Conservation (phyloP, 2,888 invertebrate genomes). For the Ectemnius cavifrons region DNA sequence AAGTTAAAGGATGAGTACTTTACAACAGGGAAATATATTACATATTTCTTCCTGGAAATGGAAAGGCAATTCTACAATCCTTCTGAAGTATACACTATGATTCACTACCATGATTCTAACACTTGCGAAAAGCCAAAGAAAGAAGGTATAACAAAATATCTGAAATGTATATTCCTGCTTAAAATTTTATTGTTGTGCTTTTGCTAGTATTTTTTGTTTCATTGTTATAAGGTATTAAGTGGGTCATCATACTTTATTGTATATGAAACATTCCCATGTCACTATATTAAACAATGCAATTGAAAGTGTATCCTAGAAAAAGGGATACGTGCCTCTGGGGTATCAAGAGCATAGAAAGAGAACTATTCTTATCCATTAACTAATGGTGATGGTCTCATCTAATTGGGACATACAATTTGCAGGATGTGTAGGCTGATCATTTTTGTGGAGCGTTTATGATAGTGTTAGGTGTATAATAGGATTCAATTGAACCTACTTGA, state of each 20-base stretch:
- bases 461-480: slow-evolving; percentile 39
- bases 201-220: slow-evolving; percentile 51
- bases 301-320: no score
- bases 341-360: neutral
- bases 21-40: slow-evolving; percentile 72
- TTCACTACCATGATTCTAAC: slow-evolving; percentile 65
- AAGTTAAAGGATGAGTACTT: slow-evolving; percentile 69
- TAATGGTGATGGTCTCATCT: slow-evolving; percentile 9
- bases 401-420: slow-evolving; percentile 8
- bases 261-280: slow-evolving; percentile 2
- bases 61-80: slow-evolving; percentile 72
- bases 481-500: slow-evolving; percentile 56
- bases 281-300: no score
- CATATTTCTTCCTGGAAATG: slow-evolving; percentile 73
- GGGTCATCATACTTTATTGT: slow-evolving; percentile 27
- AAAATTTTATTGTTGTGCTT: slow-evolving; percentile 53
- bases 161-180: slow-evolving; percentile 33
- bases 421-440: slow-evolving; percentile 10
- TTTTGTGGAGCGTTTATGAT: slow-evolving; percentile 22
- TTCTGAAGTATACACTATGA: slow-evolving; percentile 67
- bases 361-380: neutral
- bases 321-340: neutral
- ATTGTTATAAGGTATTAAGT: slow-evolving; percentile 34
- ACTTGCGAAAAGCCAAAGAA: slow-evolving; percentile 55
- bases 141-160: slow-evolving; percentile 62